These are phyloP conservation scores for Poecilia latipinna DNA, from an alignment of 2,113 vertebrate genomes.

Conservation along the genomic window DNA sequence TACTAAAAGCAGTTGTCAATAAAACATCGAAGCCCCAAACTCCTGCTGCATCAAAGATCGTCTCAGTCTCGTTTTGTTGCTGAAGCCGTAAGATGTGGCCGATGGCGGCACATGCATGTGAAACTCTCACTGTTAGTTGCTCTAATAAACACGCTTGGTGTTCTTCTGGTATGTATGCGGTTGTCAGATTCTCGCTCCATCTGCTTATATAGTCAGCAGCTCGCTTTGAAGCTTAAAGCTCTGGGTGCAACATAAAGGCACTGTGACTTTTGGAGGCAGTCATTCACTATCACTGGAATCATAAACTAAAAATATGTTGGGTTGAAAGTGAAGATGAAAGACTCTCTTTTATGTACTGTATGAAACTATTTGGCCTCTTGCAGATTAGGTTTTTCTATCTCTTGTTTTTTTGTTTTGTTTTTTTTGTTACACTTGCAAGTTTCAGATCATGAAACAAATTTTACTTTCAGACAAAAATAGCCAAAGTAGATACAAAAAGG, in stretches of 20 bases:
- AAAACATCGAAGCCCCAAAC: slow-evolving; percentile 43
- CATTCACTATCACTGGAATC: not conserved
- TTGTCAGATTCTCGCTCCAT: slow-evolving; percentile 50
- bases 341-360: not conserved
- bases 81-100: slow-evolving; percentile 66
- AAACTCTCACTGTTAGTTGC: slow-evolving; percentile 68
- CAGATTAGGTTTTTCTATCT: not conserved
- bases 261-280: not conserved
- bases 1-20: slow-evolving; percentile 21
- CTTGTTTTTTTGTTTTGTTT: not conserved
- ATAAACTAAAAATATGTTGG: not conserved
- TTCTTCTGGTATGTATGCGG: slow-evolving; percentile 57
- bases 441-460: no score
- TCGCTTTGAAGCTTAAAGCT: slow-evolving; percentile 44
- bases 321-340: slow-evolving; percentile 1
- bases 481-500: no score
- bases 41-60: slow-evolving; percentile 61
- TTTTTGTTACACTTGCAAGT: not conserved
- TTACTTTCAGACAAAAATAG: no score
- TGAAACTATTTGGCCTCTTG: not conserved
- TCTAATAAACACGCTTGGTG: slow-evolving; percentile 55
- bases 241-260: slow-evolving; percentile 15
- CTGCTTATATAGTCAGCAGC: slow-evolving; percentile 34
- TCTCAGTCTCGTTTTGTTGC: slow-evolving; percentile 38
- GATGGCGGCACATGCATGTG: slow-evolving; percentile 34